Evolutionary conservation across 2,113 vertebrate genomes (phyloP).

Genomic region (Pantherophis guttatus): DNA sequence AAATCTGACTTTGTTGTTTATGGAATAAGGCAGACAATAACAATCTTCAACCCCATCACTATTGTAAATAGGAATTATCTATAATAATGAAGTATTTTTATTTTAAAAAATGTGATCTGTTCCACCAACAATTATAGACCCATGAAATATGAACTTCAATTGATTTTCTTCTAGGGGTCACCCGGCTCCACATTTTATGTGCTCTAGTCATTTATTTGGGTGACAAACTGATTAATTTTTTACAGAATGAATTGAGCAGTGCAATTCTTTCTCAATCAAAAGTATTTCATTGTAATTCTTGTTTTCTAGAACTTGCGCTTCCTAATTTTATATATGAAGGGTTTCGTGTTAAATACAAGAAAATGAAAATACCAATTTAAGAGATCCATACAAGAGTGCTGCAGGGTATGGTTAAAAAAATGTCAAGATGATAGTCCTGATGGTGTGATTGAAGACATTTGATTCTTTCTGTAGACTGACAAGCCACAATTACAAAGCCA

Average conservation of each 20-base stretch:
- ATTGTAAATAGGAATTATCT: constrained; percentile 55
- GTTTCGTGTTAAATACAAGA: constrained; percentile 64
- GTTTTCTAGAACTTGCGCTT: constrained; percentile 69
- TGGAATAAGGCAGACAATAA: constrained; percentile 51
- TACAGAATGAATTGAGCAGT: constrained; percentile 67
- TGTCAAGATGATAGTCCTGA: neutral
- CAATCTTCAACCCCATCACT: neutral
- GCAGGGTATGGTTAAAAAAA: neutral
- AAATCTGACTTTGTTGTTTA: constrained; percentile 46
- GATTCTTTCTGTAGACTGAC: constrained; percentile 73
- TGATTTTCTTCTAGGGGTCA: constrained; percentile 82
- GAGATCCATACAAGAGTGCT: constrained; percentile 51
- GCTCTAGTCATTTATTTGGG: constrained; percentile 81
- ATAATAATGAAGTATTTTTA: constrained; percentile 49
- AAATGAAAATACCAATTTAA: constrained; percentile 67
- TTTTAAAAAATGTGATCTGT: constrained; percentile 68
- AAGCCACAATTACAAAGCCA: constrained; percentile 60
- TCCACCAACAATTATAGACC: constrained; percentile 83
- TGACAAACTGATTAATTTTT: constrained; percentile 73
- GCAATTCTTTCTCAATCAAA: constrained; percentile 67
- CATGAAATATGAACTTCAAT: constrained; percentile 89
- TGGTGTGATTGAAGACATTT: neutral
- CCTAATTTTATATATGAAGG: constrained; percentile 62
- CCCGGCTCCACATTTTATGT: constrained; percentile 72
- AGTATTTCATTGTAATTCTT: constrained; percentile 73